Evolutionary conservation across 2,797 vertebrate genomes (phyloP).

Genomic region (Molothrus aeneus): DNA sequence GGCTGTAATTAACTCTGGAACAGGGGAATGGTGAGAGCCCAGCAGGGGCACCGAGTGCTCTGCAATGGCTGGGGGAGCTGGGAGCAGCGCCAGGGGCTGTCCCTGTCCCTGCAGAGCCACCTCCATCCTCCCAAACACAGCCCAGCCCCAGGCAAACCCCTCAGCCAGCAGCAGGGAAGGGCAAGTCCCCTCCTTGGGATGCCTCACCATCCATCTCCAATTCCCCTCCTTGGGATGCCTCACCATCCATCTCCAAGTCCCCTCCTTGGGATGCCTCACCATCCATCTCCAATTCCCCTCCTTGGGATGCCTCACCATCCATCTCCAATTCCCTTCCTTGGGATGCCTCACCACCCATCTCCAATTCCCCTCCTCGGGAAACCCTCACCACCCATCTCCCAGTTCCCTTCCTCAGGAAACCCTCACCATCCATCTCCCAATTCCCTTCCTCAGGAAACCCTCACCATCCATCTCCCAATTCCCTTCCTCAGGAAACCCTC

Average conservation of each 20-base stretch:
- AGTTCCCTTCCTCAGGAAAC: no score
- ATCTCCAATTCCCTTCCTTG: neutral
- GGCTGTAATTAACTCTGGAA: neutral
- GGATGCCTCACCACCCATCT: neutral
- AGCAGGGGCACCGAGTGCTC: rapidly evolving
- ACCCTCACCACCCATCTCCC: rapidly evolving
- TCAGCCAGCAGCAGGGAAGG: neutral
- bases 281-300: no score
- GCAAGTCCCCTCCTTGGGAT: neutral
- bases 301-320: no score
- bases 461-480: no score
- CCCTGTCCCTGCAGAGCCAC: neutral
- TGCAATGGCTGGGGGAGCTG: neutral
- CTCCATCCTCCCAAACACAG: neutral
- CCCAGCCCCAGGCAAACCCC: neutral
- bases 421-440: no score
- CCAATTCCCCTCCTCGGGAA: neutral
- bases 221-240: no score
- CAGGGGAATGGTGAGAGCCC: neutral
- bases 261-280: rapidly evolving
- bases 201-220: no score
- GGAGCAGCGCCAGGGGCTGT: neutral
- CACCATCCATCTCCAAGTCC: neutral
- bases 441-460: neutral
- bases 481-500: no score